Percentiles rank a stretch among this genome's conserved stretches.
Conservation (phyloP, 2,113 vertebrate genomes). For the Tonatia bakeri region DNA sequence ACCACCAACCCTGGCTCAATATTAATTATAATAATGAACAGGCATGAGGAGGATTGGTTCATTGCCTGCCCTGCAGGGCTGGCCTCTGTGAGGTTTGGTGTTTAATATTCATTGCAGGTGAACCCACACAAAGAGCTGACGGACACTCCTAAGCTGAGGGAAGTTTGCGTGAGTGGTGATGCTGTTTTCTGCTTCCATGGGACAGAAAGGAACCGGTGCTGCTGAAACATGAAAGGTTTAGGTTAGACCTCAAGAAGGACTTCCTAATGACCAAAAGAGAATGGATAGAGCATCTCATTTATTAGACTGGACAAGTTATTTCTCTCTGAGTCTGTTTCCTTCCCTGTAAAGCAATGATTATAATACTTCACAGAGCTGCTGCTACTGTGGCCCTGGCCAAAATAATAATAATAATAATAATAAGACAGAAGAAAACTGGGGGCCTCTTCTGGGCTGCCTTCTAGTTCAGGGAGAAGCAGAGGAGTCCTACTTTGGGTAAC, state of each 20-base stretch:
- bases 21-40: constrained; percentile 78
- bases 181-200: not conserved
- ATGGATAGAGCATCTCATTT: not conserved
- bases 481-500: not conserved
- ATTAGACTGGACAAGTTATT: not conserved
- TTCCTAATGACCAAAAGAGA: not conserved
- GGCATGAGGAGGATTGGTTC: constrained; percentile 62
- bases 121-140: not conserved
- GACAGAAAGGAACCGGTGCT: not conserved
- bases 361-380: not conserved
- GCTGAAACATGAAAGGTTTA: not conserved
- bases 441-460: not conserved
- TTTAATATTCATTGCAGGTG: constrained; percentile 63
- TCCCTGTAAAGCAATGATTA: not conserved
- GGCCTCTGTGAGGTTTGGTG: constrained; percentile 46
- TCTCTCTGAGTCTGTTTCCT: not conserved
- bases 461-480: not conserved
- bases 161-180: not conserved
- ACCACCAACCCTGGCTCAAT: constrained; percentile 53
- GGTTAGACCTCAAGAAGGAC: constrained; percentile 31
- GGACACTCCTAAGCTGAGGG: not conserved
- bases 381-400: not conserved
- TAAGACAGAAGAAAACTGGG: not conserved
- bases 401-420: too few species aligned
- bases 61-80: constrained; percentile 56